Conservation (phyloP, 1,140 invertebrate species). For the Physella acuta region DNA sequence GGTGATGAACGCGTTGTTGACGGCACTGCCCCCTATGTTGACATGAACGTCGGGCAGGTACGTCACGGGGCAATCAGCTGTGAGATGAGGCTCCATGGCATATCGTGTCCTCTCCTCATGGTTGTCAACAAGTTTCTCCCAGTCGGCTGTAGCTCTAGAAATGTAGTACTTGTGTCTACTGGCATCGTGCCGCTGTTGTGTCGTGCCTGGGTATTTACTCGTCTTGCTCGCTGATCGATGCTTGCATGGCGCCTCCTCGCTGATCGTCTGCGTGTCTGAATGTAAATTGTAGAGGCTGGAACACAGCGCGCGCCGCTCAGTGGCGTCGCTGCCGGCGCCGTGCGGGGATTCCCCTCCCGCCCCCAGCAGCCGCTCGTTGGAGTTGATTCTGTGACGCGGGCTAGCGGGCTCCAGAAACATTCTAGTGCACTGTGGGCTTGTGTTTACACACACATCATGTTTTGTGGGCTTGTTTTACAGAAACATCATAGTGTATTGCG, state of each 20-base stretch:
- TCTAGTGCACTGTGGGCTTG: too few relatives aligned
- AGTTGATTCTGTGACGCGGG: constrained; percentile 47
- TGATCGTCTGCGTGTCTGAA: constrained; percentile 2
- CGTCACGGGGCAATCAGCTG: too few relatives aligned
- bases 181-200: too few relatives aligned
- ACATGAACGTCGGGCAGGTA: background rate
- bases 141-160: too few relatives aligned
- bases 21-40: too few relatives aligned
- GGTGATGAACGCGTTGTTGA: constrained; percentile 14
- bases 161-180: too few relatives aligned
- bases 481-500: too few relatives aligned
- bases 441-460: too few relatives aligned
- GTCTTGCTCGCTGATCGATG: constrained; percentile 1
- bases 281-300: background rate
- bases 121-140: too few relatives aligned
- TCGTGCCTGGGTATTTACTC: background rate
- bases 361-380: constrained; percentile 42
- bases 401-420: constrained; percentile 47
- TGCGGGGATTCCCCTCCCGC: constrained; percentile 13
- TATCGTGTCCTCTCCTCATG: too few relatives aligned
- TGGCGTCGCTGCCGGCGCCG: constrained; percentile 10
- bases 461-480: too few relatives aligned
- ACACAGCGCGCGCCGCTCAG: constrained; percentile 10
- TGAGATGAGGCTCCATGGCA: background rate
- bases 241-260: background rate